phyloP scores from a whole-genome alignment of 2,113 vertebrate species.

The Sylvicapra grimmia region DNA sequence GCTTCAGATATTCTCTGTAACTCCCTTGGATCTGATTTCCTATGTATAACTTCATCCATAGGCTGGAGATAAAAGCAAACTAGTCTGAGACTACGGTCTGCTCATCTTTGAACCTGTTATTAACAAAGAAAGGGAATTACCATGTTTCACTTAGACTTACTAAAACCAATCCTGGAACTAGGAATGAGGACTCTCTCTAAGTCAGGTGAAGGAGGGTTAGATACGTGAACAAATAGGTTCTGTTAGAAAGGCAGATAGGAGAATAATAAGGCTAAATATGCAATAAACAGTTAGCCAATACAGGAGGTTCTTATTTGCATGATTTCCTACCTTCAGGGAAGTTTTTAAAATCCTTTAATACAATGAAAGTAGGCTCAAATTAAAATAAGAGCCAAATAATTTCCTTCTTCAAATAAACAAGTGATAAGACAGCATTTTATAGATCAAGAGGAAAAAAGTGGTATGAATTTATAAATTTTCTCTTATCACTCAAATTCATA shows the following conservation, averaged over 20 bases:
- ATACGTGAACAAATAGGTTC: neutral
- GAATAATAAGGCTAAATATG: neutral
- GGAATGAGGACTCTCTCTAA: neutral
- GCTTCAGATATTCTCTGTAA: neutral
- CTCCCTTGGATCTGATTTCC: neutral
- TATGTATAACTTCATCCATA: neutral
- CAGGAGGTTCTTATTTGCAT: neutral
- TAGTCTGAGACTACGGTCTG: neutral
- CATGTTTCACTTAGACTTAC: neutral
- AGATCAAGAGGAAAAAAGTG: neutral
- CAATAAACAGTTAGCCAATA: neutral
- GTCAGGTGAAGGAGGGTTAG: neutral
- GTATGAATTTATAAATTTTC: neutral
- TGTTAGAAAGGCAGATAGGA: neutral
- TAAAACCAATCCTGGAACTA: neutral
- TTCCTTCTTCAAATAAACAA: conserved; percentile 3
- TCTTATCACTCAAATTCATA: neutral
- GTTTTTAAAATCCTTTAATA: neutral
- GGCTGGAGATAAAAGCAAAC: neutral
- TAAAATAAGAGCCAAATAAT: neutral
- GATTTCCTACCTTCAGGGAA: neutral
- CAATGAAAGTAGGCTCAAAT: neutral
- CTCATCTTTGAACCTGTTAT: neutral
- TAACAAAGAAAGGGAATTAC: neutral
- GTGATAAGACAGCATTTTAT: neutral